Evolutionary conservation across 2,888 invertebrate species (phyloP).

Genomic region (Alloscopus bannaensis): DNA sequence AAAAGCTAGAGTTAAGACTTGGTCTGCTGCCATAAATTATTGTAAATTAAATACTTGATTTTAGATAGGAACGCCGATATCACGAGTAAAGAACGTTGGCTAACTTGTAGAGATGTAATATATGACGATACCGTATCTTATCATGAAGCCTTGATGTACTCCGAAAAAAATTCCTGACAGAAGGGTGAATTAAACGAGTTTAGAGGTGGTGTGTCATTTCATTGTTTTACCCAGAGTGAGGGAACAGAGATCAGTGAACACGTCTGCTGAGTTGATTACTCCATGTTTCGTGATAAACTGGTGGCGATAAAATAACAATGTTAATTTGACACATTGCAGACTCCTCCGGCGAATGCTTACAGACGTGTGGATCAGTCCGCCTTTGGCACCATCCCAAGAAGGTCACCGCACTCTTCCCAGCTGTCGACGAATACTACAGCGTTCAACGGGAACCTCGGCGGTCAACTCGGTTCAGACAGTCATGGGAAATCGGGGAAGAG

Average conservation of each 20-base stretch:
- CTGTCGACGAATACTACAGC: conserved; percentile 64
- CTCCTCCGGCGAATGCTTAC: conserved; percentile 83
- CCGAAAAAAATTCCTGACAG: too few relatives aligned
- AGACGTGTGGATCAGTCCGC: conserved; percentile 80
- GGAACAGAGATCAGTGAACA: conserved; percentile 8
- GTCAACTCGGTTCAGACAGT: conserved; percentile 48
- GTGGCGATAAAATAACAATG: conserved; percentile 50
- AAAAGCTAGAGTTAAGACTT: not conserved
- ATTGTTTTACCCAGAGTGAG: conserved; percentile 12
- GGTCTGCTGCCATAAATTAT: conserved; percentile 5
- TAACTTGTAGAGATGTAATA: too few relatives aligned
- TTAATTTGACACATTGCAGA: conserved; percentile 77
- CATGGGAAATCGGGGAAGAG: conserved; percentile 58
- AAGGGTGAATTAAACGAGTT: too few relatives aligned
- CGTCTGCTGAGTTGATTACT: conserved; percentile 10
- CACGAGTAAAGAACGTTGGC: not conserved
- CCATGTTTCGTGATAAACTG: conserved; percentile 8
- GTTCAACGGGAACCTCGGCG: conserved; percentile 64
- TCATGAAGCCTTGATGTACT: too few relatives aligned
- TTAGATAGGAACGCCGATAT: conserved; percentile 6
- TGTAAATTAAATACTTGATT: conserved; percentile 3
- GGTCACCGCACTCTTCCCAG: conserved; percentile 68
- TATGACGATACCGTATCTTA: too few relatives aligned
- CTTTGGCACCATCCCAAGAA: conserved; percentile 72
- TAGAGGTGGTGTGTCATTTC: too few relatives aligned